Evolutionary conservation across 2,888 invertebrate genomes (phyloP).

Genomic region (Hymenopus coronatus): DNA sequence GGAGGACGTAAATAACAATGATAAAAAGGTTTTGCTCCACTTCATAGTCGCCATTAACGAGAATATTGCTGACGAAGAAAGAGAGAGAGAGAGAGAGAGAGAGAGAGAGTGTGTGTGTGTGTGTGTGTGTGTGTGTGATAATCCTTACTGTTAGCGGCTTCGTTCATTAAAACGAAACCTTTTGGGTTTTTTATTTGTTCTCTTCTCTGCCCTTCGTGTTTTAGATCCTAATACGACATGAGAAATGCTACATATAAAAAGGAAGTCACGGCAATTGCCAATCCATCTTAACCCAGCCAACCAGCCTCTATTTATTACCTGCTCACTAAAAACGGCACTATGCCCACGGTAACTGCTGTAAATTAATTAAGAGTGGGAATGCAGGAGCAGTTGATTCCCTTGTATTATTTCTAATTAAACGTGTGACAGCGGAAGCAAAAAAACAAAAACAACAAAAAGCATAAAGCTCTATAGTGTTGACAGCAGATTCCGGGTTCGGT

Average conservation of each 20-base stretch:
- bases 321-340: background rate
- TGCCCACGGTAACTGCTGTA: background rate
- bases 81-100: background rate
- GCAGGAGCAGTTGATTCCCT: background rate
- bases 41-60: background rate
- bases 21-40: background rate
- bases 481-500: no score
- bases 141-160: background rate
- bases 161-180: background rate
- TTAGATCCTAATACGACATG: background rate
- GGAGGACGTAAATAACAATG: background rate
- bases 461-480: background rate
- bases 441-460: no score
- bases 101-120: no score
- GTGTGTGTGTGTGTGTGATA: background rate
- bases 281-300: background rate
- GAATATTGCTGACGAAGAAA: background rate
- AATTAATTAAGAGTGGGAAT: background rate
- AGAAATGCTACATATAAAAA: background rate
- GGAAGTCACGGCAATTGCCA: background rate
- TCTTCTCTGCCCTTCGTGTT: background rate
- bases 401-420: background rate
- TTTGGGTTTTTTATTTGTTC: background rate
- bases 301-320: background rate
- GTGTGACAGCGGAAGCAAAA: background rate